A percentile compares a stretch with the other conserved stretches of the same genome.
Evolutionary conservation across 2,797 vertebrate genomes (phyloP).

Genomic region (Clarias pachynema): DNA sequence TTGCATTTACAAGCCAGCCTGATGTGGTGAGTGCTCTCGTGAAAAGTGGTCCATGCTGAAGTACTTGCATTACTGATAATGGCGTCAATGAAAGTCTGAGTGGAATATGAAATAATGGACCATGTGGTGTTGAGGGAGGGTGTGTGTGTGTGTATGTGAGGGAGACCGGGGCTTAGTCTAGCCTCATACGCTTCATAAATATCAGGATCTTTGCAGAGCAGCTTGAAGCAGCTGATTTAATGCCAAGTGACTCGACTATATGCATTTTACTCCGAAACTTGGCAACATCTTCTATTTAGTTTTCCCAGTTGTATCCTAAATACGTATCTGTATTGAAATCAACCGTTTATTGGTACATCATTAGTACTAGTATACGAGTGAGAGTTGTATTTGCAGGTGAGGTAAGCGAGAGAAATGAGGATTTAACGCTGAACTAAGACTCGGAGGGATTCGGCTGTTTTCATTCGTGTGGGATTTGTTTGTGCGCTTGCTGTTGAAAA

Average conservation of each 20-base stretch:
- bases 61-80: conserved; percentile 53
- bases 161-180: conserved; percentile 20
- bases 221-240: conserved; percentile 24
- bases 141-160: conserved; percentile 13
- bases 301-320: not conserved
- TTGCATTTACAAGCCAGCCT: conserved; percentile 44
- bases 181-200: conserved; percentile 38
- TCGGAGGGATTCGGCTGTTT: not conserved
- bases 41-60: conserved; percentile 47
- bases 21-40: conserved; percentile 46
- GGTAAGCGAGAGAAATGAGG: not conserved
- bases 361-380: not conserved
- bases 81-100: conserved; percentile 48
- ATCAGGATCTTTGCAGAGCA: conserved; percentile 28
- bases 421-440: not conserved
- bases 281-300: not conserved
- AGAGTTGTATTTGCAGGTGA: not conserved
- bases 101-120: conserved; percentile 49
- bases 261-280: conserved; percentile 35
- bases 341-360: not conserved
- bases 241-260: conserved; percentile 17
- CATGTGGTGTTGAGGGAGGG: conserved; percentile 28
- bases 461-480: not conserved
- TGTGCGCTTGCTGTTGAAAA: not conserved
- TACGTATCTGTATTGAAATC: not conserved